phyloP scores from a whole-genome alignment of 2,113 vertebrate genomes.

The Cichladusa arquata region DNA sequence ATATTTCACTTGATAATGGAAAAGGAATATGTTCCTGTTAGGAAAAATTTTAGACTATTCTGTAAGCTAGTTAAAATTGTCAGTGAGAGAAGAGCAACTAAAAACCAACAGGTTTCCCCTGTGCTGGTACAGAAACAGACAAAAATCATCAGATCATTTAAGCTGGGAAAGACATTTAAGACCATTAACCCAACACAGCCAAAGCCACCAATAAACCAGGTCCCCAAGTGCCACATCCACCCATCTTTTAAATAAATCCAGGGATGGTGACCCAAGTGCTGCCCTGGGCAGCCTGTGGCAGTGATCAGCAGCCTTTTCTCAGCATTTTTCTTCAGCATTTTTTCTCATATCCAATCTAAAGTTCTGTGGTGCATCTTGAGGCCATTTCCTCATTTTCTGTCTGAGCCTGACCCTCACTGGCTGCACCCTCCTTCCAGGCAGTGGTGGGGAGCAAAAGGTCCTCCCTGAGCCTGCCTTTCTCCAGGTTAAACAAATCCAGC shows the following conservation, averaged over 20 bases:
- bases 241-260: neutral
- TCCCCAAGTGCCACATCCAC: neutral
- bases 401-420: neutral
- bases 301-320: neutral
- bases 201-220: neutral
- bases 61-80: neutral
- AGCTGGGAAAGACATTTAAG: neutral
- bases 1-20: neutral
- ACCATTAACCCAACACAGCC: neutral
- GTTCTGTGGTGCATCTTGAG: neutral
- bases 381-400: neutral
- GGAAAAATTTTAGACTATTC: neutral
- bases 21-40: neutral
- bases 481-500: neutral
- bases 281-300: neutral
- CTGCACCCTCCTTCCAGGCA: neutral
- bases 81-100: neutral
- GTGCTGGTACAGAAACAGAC: neutral
- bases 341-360: neutral
- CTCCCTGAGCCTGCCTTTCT: neutral
- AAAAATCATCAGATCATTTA: neutral
- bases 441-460: neutral
- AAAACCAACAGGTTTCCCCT: neutral
- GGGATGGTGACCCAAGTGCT: neutral
- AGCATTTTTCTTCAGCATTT: no score